Evolutionary conservation across 2,888 invertebrate genomes (phyloP), one percentile per base, ranked within the genome.

Genomic region (Eilema caniola): DNA sequence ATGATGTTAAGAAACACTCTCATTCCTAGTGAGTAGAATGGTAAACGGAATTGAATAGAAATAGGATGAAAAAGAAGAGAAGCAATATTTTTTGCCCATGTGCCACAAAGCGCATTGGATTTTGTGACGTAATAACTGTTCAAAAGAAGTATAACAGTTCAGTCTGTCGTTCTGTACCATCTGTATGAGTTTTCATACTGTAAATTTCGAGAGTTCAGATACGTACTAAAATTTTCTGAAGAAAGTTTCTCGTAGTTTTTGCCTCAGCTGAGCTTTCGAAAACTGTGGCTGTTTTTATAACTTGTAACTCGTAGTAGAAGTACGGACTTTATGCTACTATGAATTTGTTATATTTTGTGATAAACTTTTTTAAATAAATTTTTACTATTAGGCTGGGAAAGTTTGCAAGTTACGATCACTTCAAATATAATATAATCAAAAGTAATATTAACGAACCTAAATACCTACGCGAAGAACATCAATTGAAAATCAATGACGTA

Each of bases 101-200:
- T 20, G 47, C 41, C 16, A 41, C 14, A 47, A 20, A 20, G 5
- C 20, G 7, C 20, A 47, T 47, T 47, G 20, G 20, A 47, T 47
- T 41, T 41, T 1, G 20, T 47, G 20, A 20, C 47, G 47, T 20
- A 47, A 47, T 47, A 20, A 47, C 53, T 53, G 10, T 20, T 53
- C 53, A n/a, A 20, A 53, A 53, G 0, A 53, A 20, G n/a, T 20
- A n/a, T n/a, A 53, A 16, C 41, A 41, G n/a, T 53, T n/a, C 53
- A n/a, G 10, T 53, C 53, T 53, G 53, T n/a, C 53, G 53, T n/a
- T 53, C 53, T 53, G 53, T 53, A n/a, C n/a, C 53, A 53, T 53
- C 53, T n/a, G n/a, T 53, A 53, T 10, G 53, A n/a, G n/a, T 53
- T 53, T 53, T 53, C 53, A 53, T n/a, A 20, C 8, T 53, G 10